phyloP scores from a whole-genome alignment of 2,888 invertebrate species.

The Chironomus riparius region DNA sequence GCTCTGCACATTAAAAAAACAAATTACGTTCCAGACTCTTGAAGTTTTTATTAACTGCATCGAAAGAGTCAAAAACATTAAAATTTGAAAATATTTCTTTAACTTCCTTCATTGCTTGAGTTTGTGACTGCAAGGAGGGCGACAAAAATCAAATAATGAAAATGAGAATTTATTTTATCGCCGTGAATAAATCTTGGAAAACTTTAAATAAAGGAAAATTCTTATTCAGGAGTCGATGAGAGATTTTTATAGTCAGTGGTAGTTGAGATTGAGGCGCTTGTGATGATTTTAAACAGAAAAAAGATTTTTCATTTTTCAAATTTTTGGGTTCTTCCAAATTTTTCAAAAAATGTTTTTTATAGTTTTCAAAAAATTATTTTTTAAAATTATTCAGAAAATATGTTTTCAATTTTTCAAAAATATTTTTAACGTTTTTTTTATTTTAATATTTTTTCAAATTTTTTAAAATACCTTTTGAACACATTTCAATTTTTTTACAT shows the following conservation, averaged over 20 bases:
- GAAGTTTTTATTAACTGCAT: slow-evolving; percentile 20
- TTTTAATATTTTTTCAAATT: no score
- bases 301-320: not conserved
- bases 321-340: not conserved
- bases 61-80: slow-evolving; percentile 22
- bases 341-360: no score
- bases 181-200: not conserved
- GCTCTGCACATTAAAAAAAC: not conserved
- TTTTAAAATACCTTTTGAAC: no score
- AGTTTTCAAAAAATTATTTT: no score
- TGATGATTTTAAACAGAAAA: not conserved
- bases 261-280: not conserved
- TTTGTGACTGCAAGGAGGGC: not conserved
- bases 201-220: not conserved
- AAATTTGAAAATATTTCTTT: not conserved
- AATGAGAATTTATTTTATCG: not conserved
- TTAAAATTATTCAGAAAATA: no score
- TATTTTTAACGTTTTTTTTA: no score
- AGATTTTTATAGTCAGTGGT: not conserved
- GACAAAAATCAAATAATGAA: not conserved
- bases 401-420: no score
- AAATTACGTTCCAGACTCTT: slow-evolving; percentile 15
- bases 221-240: not conserved
- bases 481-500: no score
- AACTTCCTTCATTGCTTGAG: not conserved